Evolutionary conservation across 2,888 invertebrate species (phyloP).

Genomic region (Rhagonycha lutea): DNA sequence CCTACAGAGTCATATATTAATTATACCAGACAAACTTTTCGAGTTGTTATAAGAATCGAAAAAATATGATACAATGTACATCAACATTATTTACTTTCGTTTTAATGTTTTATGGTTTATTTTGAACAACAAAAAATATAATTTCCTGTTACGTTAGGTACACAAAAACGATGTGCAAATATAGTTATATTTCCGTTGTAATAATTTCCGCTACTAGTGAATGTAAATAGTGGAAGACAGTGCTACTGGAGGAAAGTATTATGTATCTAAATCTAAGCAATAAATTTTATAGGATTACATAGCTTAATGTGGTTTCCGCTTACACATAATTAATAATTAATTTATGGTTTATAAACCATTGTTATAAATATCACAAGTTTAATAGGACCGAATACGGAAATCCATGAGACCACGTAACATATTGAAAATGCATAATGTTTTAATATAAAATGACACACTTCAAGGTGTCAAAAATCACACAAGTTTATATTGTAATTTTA

Average conservation of each 20-base stretch:
- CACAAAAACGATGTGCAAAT: constrained; percentile 8
- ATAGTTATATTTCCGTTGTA: constrained; percentile 17
- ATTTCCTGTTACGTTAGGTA: constrained; percentile 8
- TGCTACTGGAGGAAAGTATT: constrained; percentile 10
- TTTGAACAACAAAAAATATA: constrained; percentile 3
- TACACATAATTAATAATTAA: constrained; percentile 20
- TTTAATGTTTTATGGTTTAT: background rate
- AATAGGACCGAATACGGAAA: background rate
- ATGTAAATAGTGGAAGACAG: constrained; percentile 12
- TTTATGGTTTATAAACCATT: constrained; percentile 16
- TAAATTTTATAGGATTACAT: constrained; percentile 13
- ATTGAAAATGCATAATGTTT: too few species aligned
- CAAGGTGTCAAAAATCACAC: too few species aligned
- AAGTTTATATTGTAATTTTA: too few species aligned
- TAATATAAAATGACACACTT: too few species aligned
- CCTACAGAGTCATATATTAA: background rate
- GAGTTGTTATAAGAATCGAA: background rate
- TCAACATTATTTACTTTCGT: background rate
- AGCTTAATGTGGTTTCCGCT: constrained; percentile 8
- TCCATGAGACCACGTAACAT: too few species aligned
- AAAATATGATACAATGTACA: background rate
- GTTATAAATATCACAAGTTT: constrained; percentile 4
- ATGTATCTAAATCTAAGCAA: constrained; percentile 14
- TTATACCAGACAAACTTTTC: background rate
- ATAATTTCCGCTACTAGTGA: constrained; percentile 21